Percentiles rank a stretch among this genome's conserved stretches.
These are phyloP conservation scores for Agrochola lota DNA, from an alignment of 2,888 invertebrate genomes.

Conservation along the genomic window DNA sequence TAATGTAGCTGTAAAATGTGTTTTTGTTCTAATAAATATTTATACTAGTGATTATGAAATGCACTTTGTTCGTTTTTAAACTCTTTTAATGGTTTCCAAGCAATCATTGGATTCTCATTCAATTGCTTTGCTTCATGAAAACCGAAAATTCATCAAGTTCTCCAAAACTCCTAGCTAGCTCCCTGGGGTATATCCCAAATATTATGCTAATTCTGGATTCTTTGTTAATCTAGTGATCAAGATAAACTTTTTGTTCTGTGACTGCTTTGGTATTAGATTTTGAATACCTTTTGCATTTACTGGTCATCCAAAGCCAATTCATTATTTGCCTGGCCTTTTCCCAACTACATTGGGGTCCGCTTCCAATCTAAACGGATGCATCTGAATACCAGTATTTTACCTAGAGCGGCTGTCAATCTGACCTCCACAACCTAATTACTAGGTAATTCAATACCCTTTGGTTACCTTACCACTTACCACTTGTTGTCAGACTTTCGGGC, in stretches of 20 bases:
- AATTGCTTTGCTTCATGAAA: background rate
- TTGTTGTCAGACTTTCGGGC: background rate
- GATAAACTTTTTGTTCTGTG: background rate
- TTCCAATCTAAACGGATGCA: background rate
- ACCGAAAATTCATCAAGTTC: background rate
- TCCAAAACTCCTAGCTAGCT: background rate
- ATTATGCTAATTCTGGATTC: background rate
- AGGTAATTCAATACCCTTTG: background rate
- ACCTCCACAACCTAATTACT: background rate
- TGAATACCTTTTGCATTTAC: background rate
- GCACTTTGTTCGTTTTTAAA: background rate
- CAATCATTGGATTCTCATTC: background rate
- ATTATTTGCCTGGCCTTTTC: background rate
- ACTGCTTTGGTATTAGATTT: background rate
- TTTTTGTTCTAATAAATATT: too few species aligned
- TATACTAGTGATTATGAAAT: too few species aligned
- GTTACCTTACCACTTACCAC: background rate
- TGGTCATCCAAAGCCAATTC: background rate
- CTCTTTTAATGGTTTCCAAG: background rate
- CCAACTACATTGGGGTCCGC: background rate
- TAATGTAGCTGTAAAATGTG: too few species aligned
- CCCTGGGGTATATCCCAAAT: background rate
- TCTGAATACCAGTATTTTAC: background rate
- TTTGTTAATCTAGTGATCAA: background rate
- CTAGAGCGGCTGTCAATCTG: background rate